These are phyloP conservation scores for Oreamnos americanus DNA, from an alignment of 2,113 vertebrate genomes.

Conservation along the genomic window DNA sequence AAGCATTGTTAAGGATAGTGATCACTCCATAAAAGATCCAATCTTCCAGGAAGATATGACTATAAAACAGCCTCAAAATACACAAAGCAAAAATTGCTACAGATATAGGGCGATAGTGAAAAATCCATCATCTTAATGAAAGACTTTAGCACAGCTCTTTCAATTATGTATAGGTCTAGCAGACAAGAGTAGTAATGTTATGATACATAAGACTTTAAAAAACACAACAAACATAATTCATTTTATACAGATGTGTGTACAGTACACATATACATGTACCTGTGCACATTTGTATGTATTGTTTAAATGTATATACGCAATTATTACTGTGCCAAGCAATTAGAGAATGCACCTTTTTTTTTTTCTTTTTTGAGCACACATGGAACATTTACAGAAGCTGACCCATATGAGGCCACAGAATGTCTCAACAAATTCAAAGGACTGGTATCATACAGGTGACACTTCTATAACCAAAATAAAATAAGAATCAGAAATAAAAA, in stretches of 20 bases:
- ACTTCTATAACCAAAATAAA: background rate
- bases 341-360: background rate
- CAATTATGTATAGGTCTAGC: background rate
- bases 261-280: too few relatives aligned
- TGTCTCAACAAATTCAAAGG: background rate
- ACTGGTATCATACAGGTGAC: background rate
- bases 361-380: background rate
- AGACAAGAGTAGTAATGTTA: background rate
- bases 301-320: background rate
- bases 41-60: background rate
- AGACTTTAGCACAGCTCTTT: background rate
- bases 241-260: background rate
- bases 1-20: background rate
- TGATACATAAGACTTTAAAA: background rate
- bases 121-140: background rate
- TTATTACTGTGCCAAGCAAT: background rate
- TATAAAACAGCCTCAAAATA: background rate
- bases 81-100: background rate
- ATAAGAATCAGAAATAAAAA: background rate
- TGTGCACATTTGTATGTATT: background rate
- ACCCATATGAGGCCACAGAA: background rate
- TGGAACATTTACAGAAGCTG: background rate
- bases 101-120: background rate
- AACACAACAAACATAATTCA: background rate
- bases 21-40: background rate